Conservation (phyloP, 2,888 invertebrate genomes). For the Allacma fusca region DNA sequence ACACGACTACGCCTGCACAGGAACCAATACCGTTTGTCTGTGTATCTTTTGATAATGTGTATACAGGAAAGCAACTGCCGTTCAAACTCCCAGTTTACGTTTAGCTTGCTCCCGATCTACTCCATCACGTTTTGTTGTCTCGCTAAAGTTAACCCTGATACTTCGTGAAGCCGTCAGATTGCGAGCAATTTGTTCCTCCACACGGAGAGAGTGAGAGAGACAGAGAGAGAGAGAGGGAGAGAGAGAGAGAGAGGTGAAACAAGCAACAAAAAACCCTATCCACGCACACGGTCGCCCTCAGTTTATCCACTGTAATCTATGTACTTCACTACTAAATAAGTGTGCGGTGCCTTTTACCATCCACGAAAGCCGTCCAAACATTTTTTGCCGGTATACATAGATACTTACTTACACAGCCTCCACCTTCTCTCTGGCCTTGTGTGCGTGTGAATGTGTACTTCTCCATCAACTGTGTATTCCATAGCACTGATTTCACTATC, state of each 20-base stretch:
- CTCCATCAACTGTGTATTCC: too few relatives aligned
- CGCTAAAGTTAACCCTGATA: conserved; percentile 17
- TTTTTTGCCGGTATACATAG: not conserved
- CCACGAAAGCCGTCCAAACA: conserved; percentile 17
- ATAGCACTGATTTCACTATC: too few relatives aligned
- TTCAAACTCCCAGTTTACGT: conserved; percentile 59
- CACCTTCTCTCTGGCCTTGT: not conserved
- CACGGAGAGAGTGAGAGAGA: too few relatives aligned
- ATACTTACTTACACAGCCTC: not conserved
- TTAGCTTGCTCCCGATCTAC: conserved; percentile 61
- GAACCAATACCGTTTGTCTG: conserved; percentile 35
- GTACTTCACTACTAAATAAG: not conserved
- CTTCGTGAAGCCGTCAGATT: not conserved
- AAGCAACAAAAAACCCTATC: not conserved
- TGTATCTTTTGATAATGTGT: conserved; percentile 45
- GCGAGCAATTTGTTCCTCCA: not conserved
- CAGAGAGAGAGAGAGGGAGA: not conserved
- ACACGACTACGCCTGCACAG: conserved; percentile 32
- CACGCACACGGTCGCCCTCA: too few relatives aligned
- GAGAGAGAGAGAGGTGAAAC: conserved; percentile 2
- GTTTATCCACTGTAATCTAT: too few relatives aligned
- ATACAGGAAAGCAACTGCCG: conserved; percentile 43
- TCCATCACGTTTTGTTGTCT: conserved; percentile 46
- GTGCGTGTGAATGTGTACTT: not conserved
- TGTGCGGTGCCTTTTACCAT: conserved; percentile 21